A percentile compares a stretch with the other conserved stretches of the same genome.
Conservation (phyloP, 64 coral and sea anemone genomes). For the Dendrophyllia cribrosa region DNA sequence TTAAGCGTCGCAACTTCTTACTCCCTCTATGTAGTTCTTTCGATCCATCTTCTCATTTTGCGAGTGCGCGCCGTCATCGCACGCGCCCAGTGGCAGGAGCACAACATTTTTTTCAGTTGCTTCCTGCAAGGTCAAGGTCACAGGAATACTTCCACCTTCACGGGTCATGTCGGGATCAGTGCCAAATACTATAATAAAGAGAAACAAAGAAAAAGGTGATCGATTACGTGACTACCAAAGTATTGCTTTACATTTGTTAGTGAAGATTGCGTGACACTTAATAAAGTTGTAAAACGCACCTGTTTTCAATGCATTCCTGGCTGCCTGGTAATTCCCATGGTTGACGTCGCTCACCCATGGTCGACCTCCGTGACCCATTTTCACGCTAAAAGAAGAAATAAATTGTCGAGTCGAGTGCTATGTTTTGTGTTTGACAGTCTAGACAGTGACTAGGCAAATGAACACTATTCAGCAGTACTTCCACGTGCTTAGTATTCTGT, state of each 20-base stretch:
- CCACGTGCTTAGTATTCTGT: too few species aligned
- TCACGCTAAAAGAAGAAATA: constrained; percentile 13
- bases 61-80: constrained; percentile 96
- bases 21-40: constrained; percentile 88
- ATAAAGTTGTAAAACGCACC: constrained; percentile 23
- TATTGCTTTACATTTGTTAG: neutral
- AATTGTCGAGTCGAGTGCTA: neutral
- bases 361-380: constrained; percentile 68
- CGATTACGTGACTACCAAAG: neutral
- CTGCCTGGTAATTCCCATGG: constrained; percentile 79
- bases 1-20: constrained; percentile 33
- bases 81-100: constrained; percentile 84
- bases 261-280: neutral
- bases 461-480: too few species aligned
- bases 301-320: constrained; percentile 71
- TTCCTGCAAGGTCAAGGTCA: constrained; percentile 88
- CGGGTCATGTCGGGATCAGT: constrained; percentile 92
- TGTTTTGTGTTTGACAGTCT: too few species aligned
- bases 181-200: constrained; percentile 67
- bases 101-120: constrained; percentile 88
- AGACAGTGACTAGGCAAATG: too few species aligned
- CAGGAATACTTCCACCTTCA: constrained; percentile 97
- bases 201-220: neutral
- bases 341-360: constrained; percentile 87
- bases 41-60: constrained; percentile 98